Base-by-base conservation (phyloP, 2,797 vertebrate genomes). In the Amazonetta brasiliensis region DNA sequence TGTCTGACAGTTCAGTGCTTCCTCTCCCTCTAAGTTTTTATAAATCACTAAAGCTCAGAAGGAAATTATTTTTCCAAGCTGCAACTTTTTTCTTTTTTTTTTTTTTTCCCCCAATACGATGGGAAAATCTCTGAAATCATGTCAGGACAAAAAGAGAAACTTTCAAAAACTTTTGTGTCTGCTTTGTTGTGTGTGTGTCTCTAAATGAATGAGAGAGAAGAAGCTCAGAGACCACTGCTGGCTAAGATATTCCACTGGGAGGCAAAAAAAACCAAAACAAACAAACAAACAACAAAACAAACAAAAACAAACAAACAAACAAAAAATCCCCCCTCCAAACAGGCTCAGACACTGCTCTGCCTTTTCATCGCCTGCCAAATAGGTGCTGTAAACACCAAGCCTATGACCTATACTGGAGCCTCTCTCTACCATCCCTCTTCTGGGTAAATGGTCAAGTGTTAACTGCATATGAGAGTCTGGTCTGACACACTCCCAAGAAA, bases 21-120 rank as follows among this genome's bases (percentile, higher is more conserved):
- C 48, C 55, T 60, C 73, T 81, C n/a, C 23, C 55, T 76, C 5
- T 1, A 78, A 58, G 48, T 25, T 78, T 84, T 84, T 67, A 74
- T 64, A 88, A 82, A 82, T 69, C 69, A 62, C 31, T 79, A 76
- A 73, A 87, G 28, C 18, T 67, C n/a, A 79, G 30, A 6, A 69
- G 52, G 52, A 95, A 97, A 84, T 60, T 76, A 30, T 26, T 93
- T 83, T 81, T 76, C 85, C 72, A 71, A 67, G 22, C 28, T 74
- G 39, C 8, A 43, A 3, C 7, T 9, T 48, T 91, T 67, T 84
- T 2, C 20, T 43, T 46, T 46, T 46, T 46, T 46, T 46, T 46
- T 46, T 25, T 23, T 48, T 23, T 5, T 2, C 16, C 12, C n/a
- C 37, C 43, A 67, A 30, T 68, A n/a, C 63, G 43, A 76, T 8